phyloP scores from a whole-genome alignment of 1,140 invertebrate species.

The Aphidius gifuensis region DNA sequence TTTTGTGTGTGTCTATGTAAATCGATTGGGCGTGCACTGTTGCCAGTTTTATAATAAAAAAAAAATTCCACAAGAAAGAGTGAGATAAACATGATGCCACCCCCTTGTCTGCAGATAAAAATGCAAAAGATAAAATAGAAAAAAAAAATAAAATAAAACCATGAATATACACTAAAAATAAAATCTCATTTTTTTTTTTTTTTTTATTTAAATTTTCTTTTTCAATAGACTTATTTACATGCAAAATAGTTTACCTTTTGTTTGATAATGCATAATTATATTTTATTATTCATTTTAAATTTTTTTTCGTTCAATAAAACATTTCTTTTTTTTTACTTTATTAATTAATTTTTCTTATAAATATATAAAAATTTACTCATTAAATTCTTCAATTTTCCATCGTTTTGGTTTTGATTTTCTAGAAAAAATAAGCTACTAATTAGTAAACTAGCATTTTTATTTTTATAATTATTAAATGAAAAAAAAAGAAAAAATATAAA shows the following conservation, averaged over 20 bases:
- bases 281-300: neutral
- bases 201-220: neutral
- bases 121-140: conserved; percentile 3
- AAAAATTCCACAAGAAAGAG: conserved; percentile 27
- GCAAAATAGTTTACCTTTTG: neutral
- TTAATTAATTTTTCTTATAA: conserved; percentile 8
- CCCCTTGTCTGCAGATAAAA: conserved; percentile 11
- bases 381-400: conserved; percentile 17
- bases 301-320: conserved; percentile 5
- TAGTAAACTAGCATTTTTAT: neutral
- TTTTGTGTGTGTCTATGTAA: conserved; percentile 32
- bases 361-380: conserved; percentile 9
- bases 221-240: neutral
- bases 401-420: conserved; percentile 29
- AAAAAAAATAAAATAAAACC: neutral
- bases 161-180: too few relatives aligned
- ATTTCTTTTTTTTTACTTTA: conserved; percentile 13
- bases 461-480: neutral
- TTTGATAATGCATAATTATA: neutral
- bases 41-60: conserved; percentile 28
- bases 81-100: conserved; percentile 4
- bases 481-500: neutral
- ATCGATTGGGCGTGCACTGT: conserved; percentile 34
- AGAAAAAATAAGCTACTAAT: conserved; percentile 1
- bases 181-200: neutral